Evolutionary conservation across 2,113 vertebrate species (phyloP).

Genomic region (Plotosus lineatus): DNA sequence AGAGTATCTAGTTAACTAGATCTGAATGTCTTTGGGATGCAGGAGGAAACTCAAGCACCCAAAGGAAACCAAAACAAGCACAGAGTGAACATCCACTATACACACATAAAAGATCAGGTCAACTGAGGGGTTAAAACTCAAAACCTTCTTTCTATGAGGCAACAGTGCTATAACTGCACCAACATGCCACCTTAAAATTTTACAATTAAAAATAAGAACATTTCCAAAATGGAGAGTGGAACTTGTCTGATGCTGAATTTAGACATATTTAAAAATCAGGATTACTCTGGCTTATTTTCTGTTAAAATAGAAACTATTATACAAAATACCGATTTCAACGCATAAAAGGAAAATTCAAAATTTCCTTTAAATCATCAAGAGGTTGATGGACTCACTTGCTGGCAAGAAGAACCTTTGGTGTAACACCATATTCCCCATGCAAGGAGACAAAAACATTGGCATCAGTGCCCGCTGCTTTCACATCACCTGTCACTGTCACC

Average conservation of each 20-base stretch:
- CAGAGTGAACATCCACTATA: too few species aligned
- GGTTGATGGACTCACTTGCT: slow-evolving; percentile 87
- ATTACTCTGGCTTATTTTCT: not conserved
- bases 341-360: not conserved
- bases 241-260: not conserved
- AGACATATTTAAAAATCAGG: not conserved
- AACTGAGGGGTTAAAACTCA: too few species aligned
- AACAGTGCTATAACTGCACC: too few species aligned
- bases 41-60: too few species aligned
- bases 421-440: slow-evolving; percentile 90
- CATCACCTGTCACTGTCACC: slow-evolving; percentile 88
- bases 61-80: too few species aligned
- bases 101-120: too few species aligned
- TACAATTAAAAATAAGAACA: not conserved
- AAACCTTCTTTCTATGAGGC: too few species aligned
- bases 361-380: not conserved
- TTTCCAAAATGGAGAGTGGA: not conserved
- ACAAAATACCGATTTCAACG: not conserved
- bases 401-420: slow-evolving; percentile 93
- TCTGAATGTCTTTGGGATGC: too few species aligned
- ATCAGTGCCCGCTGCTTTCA: slow-evolving; percentile 91
- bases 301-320: not conserved
- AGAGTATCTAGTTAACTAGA: too few species aligned
- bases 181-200: not conserved
- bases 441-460: slow-evolving; percentile 95